Evolutionary conservation across 2,797 vertebrate species (phyloP), one percentile per base, ranked within the genome.

Genomic region (Channa striata): DNA sequence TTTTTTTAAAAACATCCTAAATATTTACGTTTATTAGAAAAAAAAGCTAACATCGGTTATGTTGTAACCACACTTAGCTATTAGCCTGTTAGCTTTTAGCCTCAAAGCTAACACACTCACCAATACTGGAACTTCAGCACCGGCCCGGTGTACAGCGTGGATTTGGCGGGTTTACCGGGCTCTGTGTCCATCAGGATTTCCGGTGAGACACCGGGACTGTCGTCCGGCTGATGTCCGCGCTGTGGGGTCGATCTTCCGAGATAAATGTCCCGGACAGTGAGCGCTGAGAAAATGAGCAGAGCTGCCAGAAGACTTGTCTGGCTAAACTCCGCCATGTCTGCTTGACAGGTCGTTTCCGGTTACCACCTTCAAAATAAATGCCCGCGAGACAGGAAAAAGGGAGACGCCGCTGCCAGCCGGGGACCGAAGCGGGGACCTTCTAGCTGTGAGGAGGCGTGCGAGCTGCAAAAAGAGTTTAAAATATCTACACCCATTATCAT

Each of bases 41-140:
- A 30, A 30, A 30, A 30, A 30, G 25, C 25, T 30, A 30, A 30
- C 25, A 3, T 3, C 3, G 3, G 25, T 30, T 30, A 30, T 3
- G 6, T 30, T 30, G 36, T 37, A 37, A 11, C 36, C 7, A 8
- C 36, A 8, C 17, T 19, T 34, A 50, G 23, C 8, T 8, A 17
- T 20, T 25, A 62, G 36, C 62, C 16, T 20, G 40, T 16, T 36
- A 40, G 34, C 23, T 16, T 33, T 37, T 30, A 51, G 33, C 33
- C 39, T 19, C 6, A 1, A 3, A n/a, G 62, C 49, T 59, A 51
- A 43, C 37, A 48, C 13, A 76, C 89, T 88, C 71, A 94, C 93
- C 93, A 95, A 88, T 91, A 95, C 80, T 93, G 94, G 81, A 95
- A 94, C 76, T 68, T 76, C 43, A 95, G 92, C 12, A 91, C 81